Percentiles rank a stretch among this genome's conserved stretches.
phyloP scores from a whole-genome alignment of 1,140 invertebrate species.

The Lasaia peninsularis region DNA sequence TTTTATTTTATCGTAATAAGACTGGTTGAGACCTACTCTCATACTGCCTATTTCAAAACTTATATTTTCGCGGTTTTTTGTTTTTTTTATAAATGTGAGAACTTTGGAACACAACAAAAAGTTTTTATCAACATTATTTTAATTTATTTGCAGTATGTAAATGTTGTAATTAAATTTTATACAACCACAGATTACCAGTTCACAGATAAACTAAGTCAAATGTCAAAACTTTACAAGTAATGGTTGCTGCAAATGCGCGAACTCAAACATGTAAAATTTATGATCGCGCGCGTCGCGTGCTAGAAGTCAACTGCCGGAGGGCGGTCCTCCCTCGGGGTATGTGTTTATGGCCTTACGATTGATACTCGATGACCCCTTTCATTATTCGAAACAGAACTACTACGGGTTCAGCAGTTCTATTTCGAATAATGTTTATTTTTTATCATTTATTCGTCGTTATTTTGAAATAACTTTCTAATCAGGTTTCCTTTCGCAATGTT shows the following conservation, averaged over 20 bases:
- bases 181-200: background rate
- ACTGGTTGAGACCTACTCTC: too few relatives aligned
- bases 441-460: too few relatives aligned
- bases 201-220: background rate
- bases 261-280: constrained; percentile 4
- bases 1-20: too few relatives aligned
- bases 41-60: too few relatives aligned
- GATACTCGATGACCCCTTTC: constrained; percentile 23
- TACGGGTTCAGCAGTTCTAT: background rate
- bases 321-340: constrained; percentile 58
- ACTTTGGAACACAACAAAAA: too few relatives aligned
- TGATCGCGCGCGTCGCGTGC: constrained; percentile 49
- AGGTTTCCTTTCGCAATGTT: too few relatives aligned
- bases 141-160: background rate
- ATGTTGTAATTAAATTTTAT: background rate
- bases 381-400: constrained; percentile 16
- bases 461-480: too few relatives aligned
- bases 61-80: too few relatives aligned
- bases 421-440: too few relatives aligned
- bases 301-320: constrained; percentile 60
- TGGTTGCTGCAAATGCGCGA: constrained; percentile 4
- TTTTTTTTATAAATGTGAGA: too few relatives aligned
- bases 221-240: background rate
- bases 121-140: background rate
- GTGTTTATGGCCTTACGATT: constrained; percentile 32